Evolutionary conservation across 2,888 invertebrate species (phyloP).

Genomic region (Ectropis crepuscularia): DNA sequence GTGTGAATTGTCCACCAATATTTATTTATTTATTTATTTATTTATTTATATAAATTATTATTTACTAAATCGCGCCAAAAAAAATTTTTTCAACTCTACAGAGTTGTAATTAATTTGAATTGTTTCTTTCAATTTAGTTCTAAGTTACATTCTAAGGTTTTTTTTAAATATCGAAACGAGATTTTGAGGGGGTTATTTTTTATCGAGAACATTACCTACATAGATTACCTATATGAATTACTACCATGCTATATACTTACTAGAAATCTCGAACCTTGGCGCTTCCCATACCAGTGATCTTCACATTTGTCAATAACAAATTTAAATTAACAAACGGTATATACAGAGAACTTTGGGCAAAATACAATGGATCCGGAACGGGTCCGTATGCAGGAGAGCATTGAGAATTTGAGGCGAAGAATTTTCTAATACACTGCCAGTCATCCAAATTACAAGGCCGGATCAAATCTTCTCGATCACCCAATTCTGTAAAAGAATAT

Average conservation of each 20-base stretch:
- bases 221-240: no score
- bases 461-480: constrained; percentile 29
- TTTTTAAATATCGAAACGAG: no score
- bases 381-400: constrained; percentile 40
- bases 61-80: no score
- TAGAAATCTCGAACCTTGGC: constrained; percentile 43
- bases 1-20: no score
- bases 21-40: no score
- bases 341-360: constrained; percentile 18
- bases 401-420: constrained; percentile 39
- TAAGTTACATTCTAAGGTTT: no score
- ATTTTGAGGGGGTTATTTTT: no score
- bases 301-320: constrained; percentile 31
- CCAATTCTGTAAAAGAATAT: constrained; percentile 18
- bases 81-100: no score
- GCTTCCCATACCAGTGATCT: constrained; percentile 40
- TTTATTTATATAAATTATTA: no score
- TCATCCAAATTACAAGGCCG: constrained; percentile 42
- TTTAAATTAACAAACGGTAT: constrained; percentile 42
- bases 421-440: constrained; percentile 43
- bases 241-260: constrained; percentile 36
- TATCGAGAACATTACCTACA: not conserved
- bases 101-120: not conserved
- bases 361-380: constrained; percentile 40
- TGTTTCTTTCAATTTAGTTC: no score